Evolutionary conservation across 1,140 invertebrate species (phyloP).

Genomic region (Tigriopus japonicus): DNA sequence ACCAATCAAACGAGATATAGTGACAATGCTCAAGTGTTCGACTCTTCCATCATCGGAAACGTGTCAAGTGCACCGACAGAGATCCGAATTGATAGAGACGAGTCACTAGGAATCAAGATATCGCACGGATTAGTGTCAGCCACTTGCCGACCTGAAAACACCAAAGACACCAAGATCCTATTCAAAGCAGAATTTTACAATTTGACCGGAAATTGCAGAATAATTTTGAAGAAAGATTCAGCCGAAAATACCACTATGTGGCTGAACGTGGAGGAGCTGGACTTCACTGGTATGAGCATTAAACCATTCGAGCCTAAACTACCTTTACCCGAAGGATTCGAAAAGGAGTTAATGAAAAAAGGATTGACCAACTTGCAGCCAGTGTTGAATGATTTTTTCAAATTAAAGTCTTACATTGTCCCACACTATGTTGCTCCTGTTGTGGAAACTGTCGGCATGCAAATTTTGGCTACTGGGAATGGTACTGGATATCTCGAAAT

Average conservation of each 20-base stretch:
- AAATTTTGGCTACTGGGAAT: neutral
- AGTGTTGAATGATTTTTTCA: neutral
- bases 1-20: neutral
- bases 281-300: neutral
- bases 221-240: neutral
- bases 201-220: neutral
- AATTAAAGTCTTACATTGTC: neutral
- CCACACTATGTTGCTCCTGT: neutral
- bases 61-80: neutral
- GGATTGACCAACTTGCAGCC: neutral
- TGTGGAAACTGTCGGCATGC: neutral
- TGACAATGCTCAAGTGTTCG: neutral
- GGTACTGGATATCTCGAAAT: neutral
- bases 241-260: neutral
- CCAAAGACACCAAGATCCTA: neutral
- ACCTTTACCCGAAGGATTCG: conserved; percentile 4
- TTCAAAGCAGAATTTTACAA: conserved; percentile 9
- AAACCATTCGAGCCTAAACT: conserved; percentile 9
- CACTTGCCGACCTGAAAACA: neutral
- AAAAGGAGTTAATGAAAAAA: neutral
- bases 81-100: neutral
- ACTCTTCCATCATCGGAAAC: conserved; percentile 1
- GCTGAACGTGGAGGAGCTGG: neutral
- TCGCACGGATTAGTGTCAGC: neutral
- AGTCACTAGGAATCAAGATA: neutral